Evolutionary conservation across 2,888 invertebrate genomes (phyloP).

Genomic region (Peribatodes rhomboidaria): DNA sequence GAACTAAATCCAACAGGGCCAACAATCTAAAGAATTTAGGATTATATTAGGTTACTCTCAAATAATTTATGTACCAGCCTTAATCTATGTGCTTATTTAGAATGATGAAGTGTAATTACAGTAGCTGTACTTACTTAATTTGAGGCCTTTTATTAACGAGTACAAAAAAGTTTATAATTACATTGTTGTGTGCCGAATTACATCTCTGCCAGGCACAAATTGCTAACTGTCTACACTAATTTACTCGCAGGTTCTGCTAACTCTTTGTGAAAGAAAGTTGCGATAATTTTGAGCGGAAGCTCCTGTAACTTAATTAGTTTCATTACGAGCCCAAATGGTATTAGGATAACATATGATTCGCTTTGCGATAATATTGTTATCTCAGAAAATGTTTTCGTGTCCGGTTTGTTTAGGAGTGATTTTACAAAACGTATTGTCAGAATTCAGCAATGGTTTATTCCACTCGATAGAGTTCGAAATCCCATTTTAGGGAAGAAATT

Average conservation of each 20-base stretch:
- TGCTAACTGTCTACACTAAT: constrained; percentile 17
- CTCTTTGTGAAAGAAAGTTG: constrained; percentile 31
- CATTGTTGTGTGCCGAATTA: constrained; percentile 4
- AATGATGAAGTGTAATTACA: no score
- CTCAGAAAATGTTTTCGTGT: constrained; percentile 43
- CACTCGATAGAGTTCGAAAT: constrained; percentile 2
- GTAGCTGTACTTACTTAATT: not conserved
- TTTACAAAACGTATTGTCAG: not conserved
- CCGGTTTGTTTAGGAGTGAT: constrained; percentile 35
- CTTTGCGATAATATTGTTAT: constrained; percentile 48
- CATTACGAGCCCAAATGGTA: constrained; percentile 51
- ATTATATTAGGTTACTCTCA: not conserved
- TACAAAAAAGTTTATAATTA: not conserved
- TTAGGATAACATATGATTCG: constrained; percentile 45
- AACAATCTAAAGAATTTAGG: constrained; percentile 19
- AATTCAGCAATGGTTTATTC: not conserved
- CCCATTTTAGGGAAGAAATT: constrained; percentile 3
- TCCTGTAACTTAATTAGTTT: constrained; percentile 45
- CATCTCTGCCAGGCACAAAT: constrained; percentile 2
- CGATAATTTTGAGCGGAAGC: constrained; percentile 33
- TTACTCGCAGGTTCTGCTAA: constrained; percentile 24
- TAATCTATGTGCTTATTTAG: no score
- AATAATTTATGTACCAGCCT: no score
- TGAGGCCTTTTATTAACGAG: not conserved
- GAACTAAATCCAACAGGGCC: constrained; percentile 39